Percentiles rank a stretch among this genome's conserved stretches.
phyloP scores from a whole-genome alignment of 2,797 vertebrate genomes.

The Capromys pilorides region DNA sequence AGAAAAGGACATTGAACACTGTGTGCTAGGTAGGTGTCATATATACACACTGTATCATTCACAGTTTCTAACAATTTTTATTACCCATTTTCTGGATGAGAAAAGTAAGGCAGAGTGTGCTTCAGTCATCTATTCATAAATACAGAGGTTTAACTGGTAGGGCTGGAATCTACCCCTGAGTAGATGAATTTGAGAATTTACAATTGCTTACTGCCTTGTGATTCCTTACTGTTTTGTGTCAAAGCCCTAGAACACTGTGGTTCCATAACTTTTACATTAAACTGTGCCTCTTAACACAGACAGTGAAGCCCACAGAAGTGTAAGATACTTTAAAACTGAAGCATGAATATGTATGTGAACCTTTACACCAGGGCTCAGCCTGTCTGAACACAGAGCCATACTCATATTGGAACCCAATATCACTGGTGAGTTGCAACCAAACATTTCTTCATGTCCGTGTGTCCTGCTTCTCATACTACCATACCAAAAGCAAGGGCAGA shows the following conservation, averaged over 20 bases:
- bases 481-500: not conserved
- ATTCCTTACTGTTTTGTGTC: not conserved
- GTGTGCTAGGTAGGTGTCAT: not conserved
- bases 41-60: not conserved
- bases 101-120: not conserved
- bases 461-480: constrained; percentile 41
- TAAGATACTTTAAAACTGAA: not conserved
- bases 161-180: not conserved
- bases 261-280: not conserved
- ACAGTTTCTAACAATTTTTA: not conserved
- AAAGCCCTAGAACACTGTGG: not conserved
- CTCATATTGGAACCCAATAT: constrained; percentile 42
- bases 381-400: not conserved
- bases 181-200: not conserved
- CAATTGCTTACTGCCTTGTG: too few species aligned
- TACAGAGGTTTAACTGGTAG: not conserved
- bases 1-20: not conserved
- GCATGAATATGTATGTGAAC: not conserved
- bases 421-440: not conserved
- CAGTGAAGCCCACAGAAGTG: accelerated
- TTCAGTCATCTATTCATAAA: not conserved
- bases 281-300: not conserved
- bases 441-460: not conserved
- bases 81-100: not conserved
- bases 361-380: not conserved